These are phyloP conservation scores for Drosophila pachea DNA, from an alignment of 1,140 invertebrate species.

Conservation along the genomic window DNA sequence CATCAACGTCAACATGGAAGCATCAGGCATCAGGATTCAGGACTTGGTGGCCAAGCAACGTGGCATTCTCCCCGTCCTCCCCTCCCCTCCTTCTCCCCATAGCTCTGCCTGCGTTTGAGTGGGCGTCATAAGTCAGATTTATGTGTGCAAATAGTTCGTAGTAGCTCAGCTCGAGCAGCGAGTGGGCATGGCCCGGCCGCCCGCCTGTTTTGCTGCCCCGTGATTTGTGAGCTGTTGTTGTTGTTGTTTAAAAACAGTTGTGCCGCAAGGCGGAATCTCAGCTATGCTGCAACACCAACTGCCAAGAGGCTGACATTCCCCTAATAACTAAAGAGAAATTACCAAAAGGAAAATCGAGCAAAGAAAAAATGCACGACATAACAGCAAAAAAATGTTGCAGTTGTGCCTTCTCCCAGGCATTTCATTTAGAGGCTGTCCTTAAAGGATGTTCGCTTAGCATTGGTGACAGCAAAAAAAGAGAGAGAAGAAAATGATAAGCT, in stretches of 20 bases:
- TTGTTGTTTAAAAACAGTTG: slow-evolving; percentile 58
- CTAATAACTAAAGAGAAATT: slow-evolving; percentile 55
- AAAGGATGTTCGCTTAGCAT: too few species aligned
- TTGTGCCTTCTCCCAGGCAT: too few species aligned
- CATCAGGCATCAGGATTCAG: slow-evolving; percentile 4
- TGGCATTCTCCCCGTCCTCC: background rate
- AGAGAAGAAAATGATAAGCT: too few species aligned
- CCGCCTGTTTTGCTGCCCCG: slow-evolving; percentile 49
- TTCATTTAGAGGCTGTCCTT: too few species aligned
- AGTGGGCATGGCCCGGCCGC: slow-evolving; percentile 14
- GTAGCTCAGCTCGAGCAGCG: background rate
- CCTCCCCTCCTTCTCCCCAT: slow-evolving; percentile 17
- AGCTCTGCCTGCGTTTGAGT: slow-evolving; percentile 25
- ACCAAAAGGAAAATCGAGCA: slow-evolving; percentile 4
- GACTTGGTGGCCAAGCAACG: background rate
- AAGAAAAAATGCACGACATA: background rate
- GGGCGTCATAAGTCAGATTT: slow-evolving; percentile 74
- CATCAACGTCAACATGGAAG: slow-evolving; percentile 47
- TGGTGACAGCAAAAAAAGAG: too few species aligned
- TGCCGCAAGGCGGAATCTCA: slow-evolving; percentile 49
- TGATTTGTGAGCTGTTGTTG: slow-evolving; percentile 54
- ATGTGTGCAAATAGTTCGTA: slow-evolving; percentile 70
- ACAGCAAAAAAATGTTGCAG: too few species aligned
- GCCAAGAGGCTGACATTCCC: slow-evolving; percentile 46
- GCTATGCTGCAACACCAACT: slow-evolving; percentile 16